Conservation (phyloP, 2,113 vertebrate species). For the Semicossyphus pulcher region DNA sequence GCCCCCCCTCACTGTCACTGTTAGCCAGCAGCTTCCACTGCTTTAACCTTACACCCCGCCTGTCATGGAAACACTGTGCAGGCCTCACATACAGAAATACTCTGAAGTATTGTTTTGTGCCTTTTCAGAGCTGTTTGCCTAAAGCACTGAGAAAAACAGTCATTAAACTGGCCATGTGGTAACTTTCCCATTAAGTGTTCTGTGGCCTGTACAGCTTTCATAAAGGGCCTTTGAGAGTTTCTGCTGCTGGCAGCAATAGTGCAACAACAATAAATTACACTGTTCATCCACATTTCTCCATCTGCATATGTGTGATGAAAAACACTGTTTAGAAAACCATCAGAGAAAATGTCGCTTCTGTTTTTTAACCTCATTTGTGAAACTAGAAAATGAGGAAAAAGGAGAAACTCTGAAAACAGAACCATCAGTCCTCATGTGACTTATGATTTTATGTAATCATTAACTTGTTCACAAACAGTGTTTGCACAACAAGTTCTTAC, state of each 20-base stretch:
- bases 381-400: not conserved
- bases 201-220: not conserved
- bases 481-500: not conserved
- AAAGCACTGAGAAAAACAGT: not conserved
- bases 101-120: conserved; percentile 16
- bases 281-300: not conserved
- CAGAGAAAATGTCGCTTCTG: not conserved
- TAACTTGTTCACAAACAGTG: not conserved
- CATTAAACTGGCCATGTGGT: not conserved
- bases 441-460: not conserved
- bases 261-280: not conserved
- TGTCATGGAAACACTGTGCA: too few species aligned
- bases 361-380: not conserved
- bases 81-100: too few species aligned
- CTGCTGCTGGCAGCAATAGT: not conserved
- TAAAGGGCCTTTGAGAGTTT: not conserved
- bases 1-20: not conserved
- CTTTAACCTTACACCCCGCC: too few species aligned
- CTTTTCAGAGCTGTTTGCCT: conserved; percentile 10
- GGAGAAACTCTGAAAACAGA: not conserved
- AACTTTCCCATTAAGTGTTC: not conserved
- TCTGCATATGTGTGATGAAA: not conserved
- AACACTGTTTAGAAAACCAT: not conserved
- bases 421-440: conserved; percentile 40
- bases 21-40: not conserved